Percentiles rank a stretch among this genome's conserved stretches.
Evolutionary conservation across 2,113 vertebrate genomes (phyloP).

Genomic region (Daubentonia madagascariensis): DNA sequence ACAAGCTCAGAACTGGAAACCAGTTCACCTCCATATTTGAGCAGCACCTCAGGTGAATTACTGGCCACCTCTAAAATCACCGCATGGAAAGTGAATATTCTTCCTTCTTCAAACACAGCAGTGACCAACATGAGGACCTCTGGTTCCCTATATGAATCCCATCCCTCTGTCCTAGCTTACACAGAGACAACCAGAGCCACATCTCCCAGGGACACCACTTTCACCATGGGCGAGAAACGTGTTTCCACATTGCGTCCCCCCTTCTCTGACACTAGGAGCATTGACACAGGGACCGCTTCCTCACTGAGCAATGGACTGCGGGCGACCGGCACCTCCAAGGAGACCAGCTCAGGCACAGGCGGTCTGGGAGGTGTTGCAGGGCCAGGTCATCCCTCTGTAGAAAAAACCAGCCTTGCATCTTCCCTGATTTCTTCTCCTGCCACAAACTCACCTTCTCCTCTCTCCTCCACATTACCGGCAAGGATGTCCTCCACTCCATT

Average conservation of each 20-base stretch:
- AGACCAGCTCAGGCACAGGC: rapidly evolving
- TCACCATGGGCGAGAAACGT: rapidly evolving
- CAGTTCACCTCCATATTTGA: neutral
- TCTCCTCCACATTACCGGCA: neutral
- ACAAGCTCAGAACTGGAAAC: neutral
- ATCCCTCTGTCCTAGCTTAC: too few relatives aligned
- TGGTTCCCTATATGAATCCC: neutral
- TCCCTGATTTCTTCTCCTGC: neutral
- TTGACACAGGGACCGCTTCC: rapidly evolving
- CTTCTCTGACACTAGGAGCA: neutral
- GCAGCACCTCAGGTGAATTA: neutral
- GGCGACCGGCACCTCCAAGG: neutral
- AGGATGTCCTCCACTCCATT: too few relatives aligned
- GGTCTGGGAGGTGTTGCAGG: too few relatives aligned
- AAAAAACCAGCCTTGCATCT: neutral
- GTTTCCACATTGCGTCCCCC: rapidly evolving
- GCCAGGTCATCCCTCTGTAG: neutral
- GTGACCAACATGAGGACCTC: neutral
- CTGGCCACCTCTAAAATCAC: neutral
- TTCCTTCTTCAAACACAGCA: neutral
- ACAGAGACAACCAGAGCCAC: too few relatives aligned
- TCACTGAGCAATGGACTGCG: rapidly evolving
- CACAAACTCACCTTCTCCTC: neutral
- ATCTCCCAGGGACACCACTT: too few relatives aligned
- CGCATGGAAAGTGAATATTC: neutral